A percentile compares a stretch with the other conserved stretches of the same genome.
Evolutionary conservation across 2,888 invertebrate genomes (phyloP).

Genomic region (Cartodere bifasciata): DNA sequence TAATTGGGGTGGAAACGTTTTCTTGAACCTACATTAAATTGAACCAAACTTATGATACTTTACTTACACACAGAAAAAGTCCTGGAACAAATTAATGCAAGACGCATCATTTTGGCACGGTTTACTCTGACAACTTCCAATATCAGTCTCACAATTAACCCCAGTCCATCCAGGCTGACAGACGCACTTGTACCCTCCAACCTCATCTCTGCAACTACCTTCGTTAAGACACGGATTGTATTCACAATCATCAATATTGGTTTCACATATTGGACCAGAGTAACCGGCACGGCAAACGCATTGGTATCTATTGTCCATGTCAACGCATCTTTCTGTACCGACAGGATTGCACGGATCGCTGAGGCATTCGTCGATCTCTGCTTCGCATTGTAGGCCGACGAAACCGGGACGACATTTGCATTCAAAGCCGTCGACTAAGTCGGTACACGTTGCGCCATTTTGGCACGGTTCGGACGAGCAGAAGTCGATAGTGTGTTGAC

Average conservation of each 20-base stretch:
- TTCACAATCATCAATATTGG: slow-evolving; percentile 76
- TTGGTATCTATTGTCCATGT: slow-evolving; percentile 73
- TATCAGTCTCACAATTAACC: slow-evolving; percentile 70
- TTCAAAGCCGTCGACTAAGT: slow-evolving; percentile 77
- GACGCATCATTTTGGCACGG: slow-evolving; percentile 90
- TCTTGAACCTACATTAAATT: not conserved
- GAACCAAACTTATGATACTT: slow-evolving; percentile 12
- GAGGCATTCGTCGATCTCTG: slow-evolving; percentile 83
- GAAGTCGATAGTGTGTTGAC: slow-evolving; percentile 88
- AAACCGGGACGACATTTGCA: slow-evolving; percentile 91
- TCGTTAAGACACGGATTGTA: slow-evolving; percentile 78
- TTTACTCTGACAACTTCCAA: slow-evolving; percentile 71
- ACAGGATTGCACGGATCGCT: slow-evolving; percentile 82
- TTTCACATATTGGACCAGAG: slow-evolving; percentile 71
- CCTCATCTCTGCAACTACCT: slow-evolving; percentile 77
- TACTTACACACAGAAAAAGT: slow-evolving; percentile 81
- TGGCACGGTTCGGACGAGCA: slow-evolving; percentile 84
- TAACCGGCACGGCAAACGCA: slow-evolving; percentile 87
- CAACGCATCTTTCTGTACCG: slow-evolving; percentile 82
- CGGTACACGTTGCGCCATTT: slow-evolving; percentile 79
- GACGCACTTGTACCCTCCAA: slow-evolving; percentile 69
- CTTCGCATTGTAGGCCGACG: slow-evolving; percentile 86
- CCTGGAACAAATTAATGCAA: slow-evolving; percentile 85
- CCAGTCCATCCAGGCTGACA: slow-evolving; percentile 84
- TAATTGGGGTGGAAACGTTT: no score